Evolutionary conservation across 2,888 invertebrate species (phyloP), one percentile per base, ranked within the genome.

Genomic region (Rosalia funebris): DNA sequence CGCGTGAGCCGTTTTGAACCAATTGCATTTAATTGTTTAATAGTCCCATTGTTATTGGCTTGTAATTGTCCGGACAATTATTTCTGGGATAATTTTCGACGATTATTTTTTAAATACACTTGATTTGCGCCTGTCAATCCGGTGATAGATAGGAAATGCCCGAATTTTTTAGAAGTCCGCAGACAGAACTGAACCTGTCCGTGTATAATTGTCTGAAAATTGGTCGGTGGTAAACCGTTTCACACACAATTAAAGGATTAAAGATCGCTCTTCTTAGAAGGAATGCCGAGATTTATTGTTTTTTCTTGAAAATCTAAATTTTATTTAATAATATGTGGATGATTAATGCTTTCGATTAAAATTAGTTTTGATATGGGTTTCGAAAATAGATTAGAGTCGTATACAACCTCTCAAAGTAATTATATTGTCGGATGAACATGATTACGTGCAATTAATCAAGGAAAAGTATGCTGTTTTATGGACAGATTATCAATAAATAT

Each of bases 11-110:
- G 68, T 71, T 72, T 71, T 70, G 69, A 68, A 71, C 71, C 75
- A 76, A 79, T 79, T 78, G 76, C 77, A 77, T 75, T 77, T 79
- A 79, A 79, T 79, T 79, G 78, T 78, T 79, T 79, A 79, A 79
- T 79, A 74, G 78, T 65, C 71, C 76, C 62, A 75, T 77, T 78
- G 75, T 77, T 77, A 71, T 72, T 59, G 64, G 69, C 62, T 72
- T 71, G 71, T 72, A 72, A 75, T 74, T 77, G 74, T 71, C 68
- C 63, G 45, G 65, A 63, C 66, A 70, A 71, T 73, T 70, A 75
- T 71, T 74, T 68, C 66, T 60, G 66, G 63, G 71, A 71, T 74
- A 75, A 74, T 75, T 73, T 74, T 68, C 63, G 64, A 68, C 71
- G 69, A 73, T 74, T 72, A 73, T 74, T 71, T 73, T 75, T 73